Evolutionary conservation across 2,888 invertebrate species (phyloP).

Genomic region (Sphecodes monilicornis): DNA sequence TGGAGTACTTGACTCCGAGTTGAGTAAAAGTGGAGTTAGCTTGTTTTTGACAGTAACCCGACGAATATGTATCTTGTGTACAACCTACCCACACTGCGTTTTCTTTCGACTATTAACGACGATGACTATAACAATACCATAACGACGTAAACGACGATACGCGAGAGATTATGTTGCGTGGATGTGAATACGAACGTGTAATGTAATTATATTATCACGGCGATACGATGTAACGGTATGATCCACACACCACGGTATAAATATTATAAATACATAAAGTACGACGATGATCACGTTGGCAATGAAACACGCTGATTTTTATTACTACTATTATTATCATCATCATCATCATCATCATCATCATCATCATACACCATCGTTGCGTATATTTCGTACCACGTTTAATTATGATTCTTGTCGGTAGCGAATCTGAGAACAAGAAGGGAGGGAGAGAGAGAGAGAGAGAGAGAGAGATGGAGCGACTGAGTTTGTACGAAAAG

Average conservation of each 20-base stretch:
- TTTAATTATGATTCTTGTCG: not conserved
- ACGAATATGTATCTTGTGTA: conserved; percentile 1
- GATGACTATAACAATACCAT: not conserved
- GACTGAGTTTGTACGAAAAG: not conserved
- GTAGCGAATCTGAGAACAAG: not conserved
- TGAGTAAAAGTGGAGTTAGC: no score
- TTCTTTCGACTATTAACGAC: conserved; percentile 55
- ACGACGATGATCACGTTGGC: conserved; percentile 41
- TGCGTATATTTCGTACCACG: conserved; percentile 49
- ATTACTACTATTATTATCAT: conserved; percentile 48
- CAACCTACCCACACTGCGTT: conserved; percentile 37
- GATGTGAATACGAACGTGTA: conserved; percentile 67
- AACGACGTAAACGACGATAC: not conserved
- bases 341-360: conserved; percentile 47
- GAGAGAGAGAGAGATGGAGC: not conserved
- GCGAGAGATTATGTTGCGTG: conserved; percentile 71
- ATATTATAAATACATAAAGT: conserved; percentile 77
- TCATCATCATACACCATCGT: conserved; percentile 49
- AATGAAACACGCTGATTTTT: conserved; percentile 47
- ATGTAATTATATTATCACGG: conserved; percentile 74
- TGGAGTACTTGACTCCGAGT: no score
- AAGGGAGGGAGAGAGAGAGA: not conserved
- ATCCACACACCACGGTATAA: conserved; percentile 70
- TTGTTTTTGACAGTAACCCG: no score
- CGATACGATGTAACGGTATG: conserved; percentile 71